These are phyloP conservation scores for Cottoperca gobio DNA, from an alignment of 2,797 vertebrate genomes.

Conservation along the genomic window DNA sequence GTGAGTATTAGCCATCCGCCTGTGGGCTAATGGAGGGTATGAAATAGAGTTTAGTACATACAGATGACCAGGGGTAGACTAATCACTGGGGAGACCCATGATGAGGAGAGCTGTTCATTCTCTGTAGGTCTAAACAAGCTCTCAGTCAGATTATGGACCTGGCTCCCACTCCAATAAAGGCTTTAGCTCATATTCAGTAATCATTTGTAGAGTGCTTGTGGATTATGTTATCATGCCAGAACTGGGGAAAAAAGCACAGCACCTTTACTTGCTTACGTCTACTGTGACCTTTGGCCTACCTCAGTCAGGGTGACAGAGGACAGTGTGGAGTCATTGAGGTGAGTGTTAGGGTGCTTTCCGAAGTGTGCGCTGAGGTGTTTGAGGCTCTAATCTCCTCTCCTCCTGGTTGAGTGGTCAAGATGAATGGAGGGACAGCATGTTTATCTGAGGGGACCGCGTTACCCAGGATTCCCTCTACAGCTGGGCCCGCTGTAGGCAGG, in stretches of 20 bases:
- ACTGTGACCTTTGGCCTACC: constrained; percentile 31
- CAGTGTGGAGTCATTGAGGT: constrained; percentile 27
- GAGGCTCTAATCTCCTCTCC: constrained; percentile 90
- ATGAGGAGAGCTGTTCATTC: constrained; percentile 44
- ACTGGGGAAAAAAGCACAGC: neutral
- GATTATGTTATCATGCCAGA: neutral
- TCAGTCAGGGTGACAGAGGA: constrained; percentile 55
- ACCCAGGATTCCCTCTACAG: constrained; percentile 87
- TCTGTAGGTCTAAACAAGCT: constrained; percentile 31
- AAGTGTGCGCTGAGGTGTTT: constrained; percentile 81
- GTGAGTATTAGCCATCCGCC: constrained; percentile 76
- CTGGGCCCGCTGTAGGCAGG: constrained; percentile 79
- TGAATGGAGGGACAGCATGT: constrained; percentile 89
- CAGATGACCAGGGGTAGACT: constrained; percentile 64
- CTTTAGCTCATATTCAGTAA: neutral
- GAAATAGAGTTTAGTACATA: constrained; percentile 74
- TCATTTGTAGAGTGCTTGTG: neutral
- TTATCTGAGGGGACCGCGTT: constrained; percentile 88
- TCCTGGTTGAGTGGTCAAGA: constrained; percentile 87
- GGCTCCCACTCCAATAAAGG: neutral
- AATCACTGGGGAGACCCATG: constrained; percentile 53
- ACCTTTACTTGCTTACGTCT: neutral
- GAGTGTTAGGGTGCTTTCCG: constrained; percentile 67
- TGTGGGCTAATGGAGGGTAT: constrained; percentile 72
- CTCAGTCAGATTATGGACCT: constrained; percentile 22